Evolutionary conservation across 2,797 vertebrate genomes (phyloP).

Genomic region (Labeo calbasu): DNA sequence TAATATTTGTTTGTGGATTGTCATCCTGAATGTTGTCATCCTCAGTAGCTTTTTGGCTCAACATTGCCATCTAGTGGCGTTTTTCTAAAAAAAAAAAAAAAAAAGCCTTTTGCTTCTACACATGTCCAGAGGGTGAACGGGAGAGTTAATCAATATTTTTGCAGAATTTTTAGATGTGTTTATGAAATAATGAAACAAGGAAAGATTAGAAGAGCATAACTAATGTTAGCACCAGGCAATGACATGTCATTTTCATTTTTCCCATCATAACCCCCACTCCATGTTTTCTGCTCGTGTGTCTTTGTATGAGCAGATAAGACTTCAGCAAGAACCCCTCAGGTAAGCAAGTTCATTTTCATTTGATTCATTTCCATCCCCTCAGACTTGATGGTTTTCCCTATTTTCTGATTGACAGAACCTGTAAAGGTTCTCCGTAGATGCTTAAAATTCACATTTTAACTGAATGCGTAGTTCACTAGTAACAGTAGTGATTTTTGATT

Average conservation of each 20-base stretch:
- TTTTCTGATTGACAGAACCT: slow-evolving; percentile 17
- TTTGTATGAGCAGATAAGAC: slow-evolving; percentile 78
- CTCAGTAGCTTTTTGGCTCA: slow-evolving; percentile 46
- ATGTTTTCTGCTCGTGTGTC: slow-evolving; percentile 52
- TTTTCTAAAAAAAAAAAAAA: not conserved
- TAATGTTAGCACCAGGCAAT: not conserved
- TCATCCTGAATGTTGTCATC: slow-evolving; percentile 49
- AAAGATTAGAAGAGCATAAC: slow-evolving; percentile 17
- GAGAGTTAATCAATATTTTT: not conserved
- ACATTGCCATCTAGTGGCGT: slow-evolving; percentile 73
- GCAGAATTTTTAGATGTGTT: not conserved
- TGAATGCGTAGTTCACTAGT: slow-evolving; percentile 18
- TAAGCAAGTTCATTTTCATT: slow-evolving; percentile 67
- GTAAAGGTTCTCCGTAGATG: slow-evolving; percentile 13
- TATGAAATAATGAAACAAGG: not conserved
- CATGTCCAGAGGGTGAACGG: not conserved
- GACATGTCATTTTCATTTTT: slow-evolving; percentile 28
- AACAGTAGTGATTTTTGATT: slow-evolving; percentile 2
- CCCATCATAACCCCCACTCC: slow-evolving; percentile 11
- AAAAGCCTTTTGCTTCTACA: not conserved
- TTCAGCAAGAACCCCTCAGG: slow-evolving; percentile 86
- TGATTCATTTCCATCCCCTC: slow-evolving; percentile 34
- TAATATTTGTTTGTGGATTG: not conserved
- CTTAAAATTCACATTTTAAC: slow-evolving; percentile 24
- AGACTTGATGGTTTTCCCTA: slow-evolving; percentile 5